Conservation (phyloP, 2,113 vertebrate genomes). For the Tyto alba region DNA sequence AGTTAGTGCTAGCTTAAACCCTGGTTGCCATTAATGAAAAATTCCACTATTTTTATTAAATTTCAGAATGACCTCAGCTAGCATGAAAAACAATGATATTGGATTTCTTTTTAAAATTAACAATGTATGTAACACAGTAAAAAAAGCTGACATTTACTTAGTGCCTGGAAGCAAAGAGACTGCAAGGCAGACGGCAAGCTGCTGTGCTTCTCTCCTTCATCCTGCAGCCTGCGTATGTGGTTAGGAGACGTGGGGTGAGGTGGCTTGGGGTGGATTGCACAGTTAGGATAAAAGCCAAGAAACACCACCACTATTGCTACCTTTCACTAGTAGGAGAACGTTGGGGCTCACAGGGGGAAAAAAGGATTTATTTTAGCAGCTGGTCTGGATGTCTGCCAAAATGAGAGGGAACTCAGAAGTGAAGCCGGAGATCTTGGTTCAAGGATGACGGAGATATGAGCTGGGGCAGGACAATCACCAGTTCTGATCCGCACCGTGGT, state of each 20-base stretch:
- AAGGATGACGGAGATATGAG: background rate
- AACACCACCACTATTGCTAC: background rate
- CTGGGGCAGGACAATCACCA: background rate
- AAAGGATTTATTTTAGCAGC: conserved; percentile 31
- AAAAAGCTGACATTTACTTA: conserved; percentile 66
- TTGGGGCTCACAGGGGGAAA: background rate
- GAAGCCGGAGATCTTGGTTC: background rate
- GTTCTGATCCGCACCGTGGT: background rate
- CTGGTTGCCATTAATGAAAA: conserved; percentile 43
- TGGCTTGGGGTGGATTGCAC: background rate
- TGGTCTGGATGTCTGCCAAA: conserved; percentile 28
- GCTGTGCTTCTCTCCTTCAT: background rate
- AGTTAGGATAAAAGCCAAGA: conserved; percentile 34
- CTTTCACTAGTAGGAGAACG: background rate
- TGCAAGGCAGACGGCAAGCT: background rate
- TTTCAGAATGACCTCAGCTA: conserved; percentile 35
- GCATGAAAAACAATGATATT: conserved; percentile 57
- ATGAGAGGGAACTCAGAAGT: background rate
- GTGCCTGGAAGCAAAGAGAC: conserved; percentile 49
- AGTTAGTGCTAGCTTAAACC: background rate
- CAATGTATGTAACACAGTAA: conserved; percentile 46
- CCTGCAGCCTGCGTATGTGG: background rate
- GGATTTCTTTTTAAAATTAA: conserved; percentile 60
- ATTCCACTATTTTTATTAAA: conserved; percentile 55
- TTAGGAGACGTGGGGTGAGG: background rate